phyloP scores from a whole-genome alignment of 2,113 vertebrate genomes.

The Alosa alosa region DNA sequence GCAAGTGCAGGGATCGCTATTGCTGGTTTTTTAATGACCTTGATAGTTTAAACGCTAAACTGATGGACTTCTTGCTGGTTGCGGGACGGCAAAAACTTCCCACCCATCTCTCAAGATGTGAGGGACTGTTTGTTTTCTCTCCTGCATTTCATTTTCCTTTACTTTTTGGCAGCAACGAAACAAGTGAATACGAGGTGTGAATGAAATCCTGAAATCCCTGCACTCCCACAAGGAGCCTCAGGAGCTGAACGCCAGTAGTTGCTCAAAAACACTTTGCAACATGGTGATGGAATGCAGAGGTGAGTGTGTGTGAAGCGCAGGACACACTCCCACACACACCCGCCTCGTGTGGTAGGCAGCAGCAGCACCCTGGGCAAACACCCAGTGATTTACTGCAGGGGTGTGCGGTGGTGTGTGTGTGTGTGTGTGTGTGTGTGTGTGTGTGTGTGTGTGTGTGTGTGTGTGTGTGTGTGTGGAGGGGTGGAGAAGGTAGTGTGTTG shows the following conservation, averaged over 20 bases:
- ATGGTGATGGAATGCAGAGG: background rate
- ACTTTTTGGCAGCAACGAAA: background rate
- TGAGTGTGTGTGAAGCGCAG: conserved; percentile 11
- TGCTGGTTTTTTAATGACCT: background rate
- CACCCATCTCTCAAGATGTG: background rate
- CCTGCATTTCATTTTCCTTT: background rate
- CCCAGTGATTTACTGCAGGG: conserved; percentile 67
- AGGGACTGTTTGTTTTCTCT: background rate
- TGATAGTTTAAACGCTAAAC: background rate
- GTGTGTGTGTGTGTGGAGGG: background rate
- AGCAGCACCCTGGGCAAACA: conserved; percentile 53
- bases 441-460: background rate
- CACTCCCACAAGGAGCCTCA: background rate
- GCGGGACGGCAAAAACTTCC: background rate
- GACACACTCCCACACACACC: conserved; percentile 38
- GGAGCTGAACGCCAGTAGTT: background rate
- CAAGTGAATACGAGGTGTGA: background rate
- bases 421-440: background rate
- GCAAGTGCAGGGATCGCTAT: background rate
- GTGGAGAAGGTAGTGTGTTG: background rate
- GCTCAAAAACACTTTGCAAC: background rate
- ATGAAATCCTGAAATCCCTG: background rate
- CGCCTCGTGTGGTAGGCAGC: conserved; percentile 59
- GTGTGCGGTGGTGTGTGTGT: background rate
- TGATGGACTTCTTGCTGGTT: conserved; percentile 1